phyloP scores from a whole-genome alignment of 37 sponge, comb jelly and placozoan species.

The Hexactinellida sp. region DNA sequence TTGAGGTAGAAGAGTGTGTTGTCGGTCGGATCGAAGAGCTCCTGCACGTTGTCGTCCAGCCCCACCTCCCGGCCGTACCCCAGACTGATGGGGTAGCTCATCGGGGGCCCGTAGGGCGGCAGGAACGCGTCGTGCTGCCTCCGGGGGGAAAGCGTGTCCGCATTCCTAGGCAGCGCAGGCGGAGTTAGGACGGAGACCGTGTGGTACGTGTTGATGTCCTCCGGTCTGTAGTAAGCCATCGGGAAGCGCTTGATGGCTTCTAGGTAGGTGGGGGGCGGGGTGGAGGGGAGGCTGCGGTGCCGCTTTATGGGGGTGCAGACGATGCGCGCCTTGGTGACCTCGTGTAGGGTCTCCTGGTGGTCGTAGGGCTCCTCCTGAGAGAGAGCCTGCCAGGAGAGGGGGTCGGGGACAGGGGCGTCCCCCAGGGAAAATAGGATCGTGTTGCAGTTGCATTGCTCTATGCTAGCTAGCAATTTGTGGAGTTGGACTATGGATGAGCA shows the following conservation, averaged over 20 bases:
- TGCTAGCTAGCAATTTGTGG: background rate
- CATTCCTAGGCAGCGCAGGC: background rate
- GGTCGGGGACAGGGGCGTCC: background rate
- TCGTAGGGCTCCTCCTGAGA: background rate
- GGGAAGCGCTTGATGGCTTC: background rate
- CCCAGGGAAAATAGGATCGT: background rate
- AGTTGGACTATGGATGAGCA: background rate
- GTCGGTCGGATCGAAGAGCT: conserved; percentile 34
- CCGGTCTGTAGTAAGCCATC: background rate
- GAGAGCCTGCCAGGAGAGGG: background rate
- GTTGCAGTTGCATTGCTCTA: background rate
- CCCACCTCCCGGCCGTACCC: conserved; percentile 52
- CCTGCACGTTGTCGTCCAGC: conserved; percentile 27
- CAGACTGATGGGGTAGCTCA: conserved; percentile 26
- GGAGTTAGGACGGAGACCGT: background rate
- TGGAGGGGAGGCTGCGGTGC: background rate
- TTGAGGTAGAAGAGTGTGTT: conserved; percentile 36
- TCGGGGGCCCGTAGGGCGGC: conserved; percentile 47
- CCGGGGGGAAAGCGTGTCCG: background rate
- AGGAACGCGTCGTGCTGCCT: conserved; percentile 19
- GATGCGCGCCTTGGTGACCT: background rate
- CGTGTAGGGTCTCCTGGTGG: background rate
- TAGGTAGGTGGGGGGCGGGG: background rate
- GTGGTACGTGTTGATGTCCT: background rate
- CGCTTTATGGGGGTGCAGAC: background rate